These are phyloP conservation scores for Nansenia antarctica DNA, from an alignment of 2,113 vertebrate genomes.

Conservation along the genomic window DNA sequence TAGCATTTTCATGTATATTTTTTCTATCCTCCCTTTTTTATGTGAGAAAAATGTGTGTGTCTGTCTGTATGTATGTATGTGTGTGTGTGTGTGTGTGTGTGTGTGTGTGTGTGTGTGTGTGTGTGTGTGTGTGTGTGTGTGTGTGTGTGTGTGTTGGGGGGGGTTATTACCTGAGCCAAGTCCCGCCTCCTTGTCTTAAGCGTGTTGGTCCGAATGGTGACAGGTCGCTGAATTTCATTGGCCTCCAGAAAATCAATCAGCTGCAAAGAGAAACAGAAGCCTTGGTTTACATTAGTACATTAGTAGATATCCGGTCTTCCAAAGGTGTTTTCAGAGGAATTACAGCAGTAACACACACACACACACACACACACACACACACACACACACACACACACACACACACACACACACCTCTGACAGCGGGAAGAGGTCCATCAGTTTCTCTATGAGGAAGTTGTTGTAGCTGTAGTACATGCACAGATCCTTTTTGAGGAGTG, in stretches of 20 bases:
- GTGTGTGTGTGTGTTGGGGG: no score
- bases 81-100: no score
- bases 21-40: no score
- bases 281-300: no score
- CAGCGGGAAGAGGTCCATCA: conserved; percentile 90
- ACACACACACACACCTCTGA: conserved; percentile 80
- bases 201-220: conserved; percentile 94
- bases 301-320: no score
- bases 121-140: no score
- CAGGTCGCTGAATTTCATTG: conserved; percentile 91
- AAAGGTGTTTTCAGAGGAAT: no score
- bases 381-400: no score
- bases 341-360: background rate
- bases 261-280: conserved; percentile 55
- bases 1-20: background rate
- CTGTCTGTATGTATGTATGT: no score
- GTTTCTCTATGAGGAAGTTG: conserved; percentile 83
- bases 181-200: conserved; percentile 93
- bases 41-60: background rate
- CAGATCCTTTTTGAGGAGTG: conserved; percentile 84
- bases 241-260: conserved; percentile 94
- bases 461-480: conserved; percentile 96
- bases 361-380: no score
- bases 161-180: conserved; percentile 85
- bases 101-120: no score